Evolutionary conservation across 2,797 vertebrate genomes (phyloP).

Genomic region (Jordanella pulchra): DNA sequence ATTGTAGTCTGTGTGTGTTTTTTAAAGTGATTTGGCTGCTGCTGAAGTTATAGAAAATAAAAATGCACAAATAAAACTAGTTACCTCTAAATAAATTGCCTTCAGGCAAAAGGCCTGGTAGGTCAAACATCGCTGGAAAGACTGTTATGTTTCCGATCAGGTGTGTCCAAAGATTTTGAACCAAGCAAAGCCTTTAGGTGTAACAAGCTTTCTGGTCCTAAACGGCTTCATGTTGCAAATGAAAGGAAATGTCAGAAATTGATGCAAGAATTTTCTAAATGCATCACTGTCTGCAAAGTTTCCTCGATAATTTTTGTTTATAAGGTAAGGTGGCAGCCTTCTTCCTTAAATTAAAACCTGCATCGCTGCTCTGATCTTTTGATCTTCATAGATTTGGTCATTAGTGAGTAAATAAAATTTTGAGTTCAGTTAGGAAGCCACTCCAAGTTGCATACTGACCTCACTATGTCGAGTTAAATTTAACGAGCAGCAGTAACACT

Average conservation of each 20-base stretch:
- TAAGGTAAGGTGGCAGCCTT: not conserved
- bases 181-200: slow-evolving; percentile 8
- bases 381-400: not conserved
- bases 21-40: not conserved
- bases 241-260: not conserved
- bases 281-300: not conserved
- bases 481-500: not conserved
- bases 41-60: not conserved
- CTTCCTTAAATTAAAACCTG: not conserved
- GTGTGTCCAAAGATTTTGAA: not conserved
- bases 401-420: no score
- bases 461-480: not conserved
- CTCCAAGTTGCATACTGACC: not conserved
- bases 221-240: not conserved
- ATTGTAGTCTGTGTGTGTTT: slow-evolving; percentile 13
- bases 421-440: not conserved
- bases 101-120: not conserved
- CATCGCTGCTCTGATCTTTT: not conserved
- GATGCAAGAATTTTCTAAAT: not conserved
- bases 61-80: not conserved
- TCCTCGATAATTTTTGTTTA: not conserved
- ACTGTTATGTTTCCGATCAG: not conserved
- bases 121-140: not conserved
- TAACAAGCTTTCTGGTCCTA: not conserved
- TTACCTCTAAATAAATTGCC: not conserved